Conservation (phyloP, 2,113 vertebrate genomes). For the Pseudorasbora parva region DNA sequence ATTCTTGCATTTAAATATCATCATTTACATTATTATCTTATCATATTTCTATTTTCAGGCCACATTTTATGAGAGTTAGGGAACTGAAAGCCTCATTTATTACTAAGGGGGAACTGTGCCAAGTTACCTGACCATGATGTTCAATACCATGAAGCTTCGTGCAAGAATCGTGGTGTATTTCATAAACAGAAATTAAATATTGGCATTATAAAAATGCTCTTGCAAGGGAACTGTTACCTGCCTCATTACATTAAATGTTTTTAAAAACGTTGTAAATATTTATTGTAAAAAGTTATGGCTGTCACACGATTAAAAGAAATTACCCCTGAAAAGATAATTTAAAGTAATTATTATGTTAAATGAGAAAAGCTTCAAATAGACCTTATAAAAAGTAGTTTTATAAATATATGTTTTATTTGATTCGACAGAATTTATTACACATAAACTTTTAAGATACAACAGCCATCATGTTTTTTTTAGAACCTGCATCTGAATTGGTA, state of each 20-base stretch:
- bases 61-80: conserved; percentile 51
- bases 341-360: no score
- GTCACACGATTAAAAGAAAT: neutral
- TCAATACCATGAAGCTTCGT: conserved; percentile 38
- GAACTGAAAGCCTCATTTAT: conserved; percentile 67
- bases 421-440: no score
- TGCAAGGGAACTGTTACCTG: neutral
- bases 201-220: neutral
- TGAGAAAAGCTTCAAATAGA: no score
- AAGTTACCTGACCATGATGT: conserved; percentile 27
- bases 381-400: no score
- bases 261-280: no score
- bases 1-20: conserved; percentile 1
- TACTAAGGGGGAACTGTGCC: conserved; percentile 61
- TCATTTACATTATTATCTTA: conserved; percentile 22
- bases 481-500: no score
- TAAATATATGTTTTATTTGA: no score
- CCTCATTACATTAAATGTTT: neutral
- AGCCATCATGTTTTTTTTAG: no score
- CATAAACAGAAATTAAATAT: neutral
- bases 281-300: neutral
- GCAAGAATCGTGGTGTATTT: neutral
- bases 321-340: no score
- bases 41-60: neutral
- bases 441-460: neutral